Percentiles rank a stretch among this genome's conserved stretches.
These are phyloP conservation scores for Polypterus senegalus DNA, from an alignment of 2,113 vertebrate species.

Conservation along the genomic window DNA sequence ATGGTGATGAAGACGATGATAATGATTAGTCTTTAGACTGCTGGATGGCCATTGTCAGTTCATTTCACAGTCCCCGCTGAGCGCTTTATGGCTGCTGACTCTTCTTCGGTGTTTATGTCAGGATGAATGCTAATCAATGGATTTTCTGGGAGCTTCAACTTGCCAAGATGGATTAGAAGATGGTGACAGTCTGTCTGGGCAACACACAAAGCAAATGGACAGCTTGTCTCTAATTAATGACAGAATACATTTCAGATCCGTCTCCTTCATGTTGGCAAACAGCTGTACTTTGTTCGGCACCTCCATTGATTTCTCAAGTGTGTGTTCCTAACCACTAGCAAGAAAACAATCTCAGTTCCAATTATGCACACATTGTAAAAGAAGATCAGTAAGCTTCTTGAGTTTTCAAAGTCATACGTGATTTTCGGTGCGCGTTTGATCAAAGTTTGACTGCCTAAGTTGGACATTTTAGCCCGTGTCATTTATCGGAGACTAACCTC, in stretches of 20 bases:
- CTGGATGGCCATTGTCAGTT: not conserved
- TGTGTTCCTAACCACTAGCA: not conserved
- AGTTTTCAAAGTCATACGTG: too few species aligned
- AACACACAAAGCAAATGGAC: constrained; percentile 26
- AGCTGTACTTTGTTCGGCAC: constrained; percentile 24
- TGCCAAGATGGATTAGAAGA: constrained; percentile 41
- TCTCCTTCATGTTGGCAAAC: constrained; percentile 26
- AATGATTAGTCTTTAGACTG: too few species aligned
- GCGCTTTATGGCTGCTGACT: constrained; percentile 16
- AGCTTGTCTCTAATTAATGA: constrained; percentile 35
- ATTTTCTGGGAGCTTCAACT: constrained; percentile 40
- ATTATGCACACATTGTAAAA: too few species aligned
- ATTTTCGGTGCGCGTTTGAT: too few species aligned
- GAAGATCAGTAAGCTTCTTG: too few species aligned
- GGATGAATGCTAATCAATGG: constrained; percentile 48
- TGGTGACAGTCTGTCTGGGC: constrained; percentile 34
- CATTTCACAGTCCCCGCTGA: constrained; percentile 1
- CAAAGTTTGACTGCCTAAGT: too few species aligned
- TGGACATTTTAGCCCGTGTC: too few species aligned
- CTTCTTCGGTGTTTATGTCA: constrained; percentile 28
- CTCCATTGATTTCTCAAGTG: constrained; percentile 8
- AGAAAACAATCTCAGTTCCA: too few species aligned
- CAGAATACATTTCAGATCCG: constrained; percentile 32
- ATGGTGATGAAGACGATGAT: too few species aligned
- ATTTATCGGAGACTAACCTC: too few species aligned